These are phyloP conservation scores for Xanthorhoe designata DNA, from an alignment of 2,888 invertebrate genomes.

Conservation along the genomic window DNA sequence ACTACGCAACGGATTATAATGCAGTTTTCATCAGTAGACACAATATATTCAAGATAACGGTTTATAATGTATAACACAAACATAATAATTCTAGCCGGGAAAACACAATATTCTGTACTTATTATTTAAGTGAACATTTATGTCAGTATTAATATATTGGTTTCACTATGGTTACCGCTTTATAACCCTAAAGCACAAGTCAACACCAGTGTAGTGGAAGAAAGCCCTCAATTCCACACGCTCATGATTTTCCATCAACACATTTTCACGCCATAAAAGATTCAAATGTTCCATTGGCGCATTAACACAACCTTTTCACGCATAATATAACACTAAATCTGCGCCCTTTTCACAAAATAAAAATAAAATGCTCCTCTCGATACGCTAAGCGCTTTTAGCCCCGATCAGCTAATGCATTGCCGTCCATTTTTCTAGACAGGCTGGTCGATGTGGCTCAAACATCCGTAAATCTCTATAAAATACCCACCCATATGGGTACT, in stretches of 20 bases:
- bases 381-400: conserved; percentile 65
- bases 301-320: conserved; percentile 35
- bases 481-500: conserved; percentile 56
- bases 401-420: conserved; percentile 67
- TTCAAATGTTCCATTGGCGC: conserved; percentile 30
- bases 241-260: conserved; percentile 30
- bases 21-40: no score
- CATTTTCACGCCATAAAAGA: conserved; percentile 27
- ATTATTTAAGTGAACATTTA: no score
- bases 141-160: no score
- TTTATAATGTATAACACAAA: no score
- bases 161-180: not conserved
- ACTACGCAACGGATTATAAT: no score
- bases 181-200: not conserved
- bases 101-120: no score
- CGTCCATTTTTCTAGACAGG: conserved; percentile 72
- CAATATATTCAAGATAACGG: no score
- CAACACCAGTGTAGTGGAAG: not conserved
- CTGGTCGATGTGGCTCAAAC: conserved; percentile 65
- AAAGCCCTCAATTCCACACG: conserved; percentile 17
- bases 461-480: conserved; percentile 73
- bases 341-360: conserved; percentile 37
- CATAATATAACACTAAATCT: conserved; percentile 45
- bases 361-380: conserved; percentile 59
- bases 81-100: no score